phyloP scores from a whole-genome alignment of 2,797 vertebrate species.

The Enteromius afrohamiltoni region DNA sequence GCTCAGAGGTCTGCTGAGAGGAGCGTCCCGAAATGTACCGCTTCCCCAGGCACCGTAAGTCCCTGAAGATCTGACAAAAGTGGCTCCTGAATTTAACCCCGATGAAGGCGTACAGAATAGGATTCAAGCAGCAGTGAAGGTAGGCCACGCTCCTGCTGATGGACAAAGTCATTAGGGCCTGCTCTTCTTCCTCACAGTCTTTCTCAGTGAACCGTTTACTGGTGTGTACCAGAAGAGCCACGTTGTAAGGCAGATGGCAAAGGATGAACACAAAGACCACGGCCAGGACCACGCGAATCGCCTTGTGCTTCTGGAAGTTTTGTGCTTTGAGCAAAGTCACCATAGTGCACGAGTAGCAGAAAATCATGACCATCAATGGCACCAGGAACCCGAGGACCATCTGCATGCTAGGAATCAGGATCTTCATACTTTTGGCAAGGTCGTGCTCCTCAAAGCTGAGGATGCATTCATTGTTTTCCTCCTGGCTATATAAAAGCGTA shows the following conservation, averaged over 20 bases:
- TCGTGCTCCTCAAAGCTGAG: constrained; percentile 65
- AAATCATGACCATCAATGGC: constrained; percentile 83
- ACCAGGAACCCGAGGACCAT: constrained; percentile 86
- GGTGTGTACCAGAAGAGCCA: constrained; percentile 77
- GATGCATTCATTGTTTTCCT: constrained; percentile 70
- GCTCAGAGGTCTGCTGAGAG: constrained; percentile 75
- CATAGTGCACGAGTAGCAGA: constrained; percentile 84
- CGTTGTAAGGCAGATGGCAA: constrained; percentile 90
- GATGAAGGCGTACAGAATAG: constrained; percentile 91
- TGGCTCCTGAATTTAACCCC: constrained; percentile 90
- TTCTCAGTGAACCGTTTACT: constrained; percentile 70
- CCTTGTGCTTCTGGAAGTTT: constrained; percentile 86
- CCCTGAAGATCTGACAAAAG: constrained; percentile 82
- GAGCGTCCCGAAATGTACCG: constrained; percentile 70
- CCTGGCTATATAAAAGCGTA: constrained; percentile 66
- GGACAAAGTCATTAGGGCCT: constrained; percentile 61
- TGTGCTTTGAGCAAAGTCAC: constrained; percentile 78
- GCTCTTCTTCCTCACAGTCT: constrained; percentile 69
- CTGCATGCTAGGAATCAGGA: constrained; percentile 81
- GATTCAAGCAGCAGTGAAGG: constrained; percentile 93
- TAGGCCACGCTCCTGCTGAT: constrained; percentile 84
- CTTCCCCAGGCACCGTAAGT: constrained; percentile 81
- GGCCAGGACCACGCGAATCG: constrained; percentile 83
- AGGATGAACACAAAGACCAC: constrained; percentile 86
- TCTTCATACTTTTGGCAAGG: constrained; percentile 76